Conservation (phyloP, 2,888 invertebrate species). For the Mycogona germanica region DNA sequence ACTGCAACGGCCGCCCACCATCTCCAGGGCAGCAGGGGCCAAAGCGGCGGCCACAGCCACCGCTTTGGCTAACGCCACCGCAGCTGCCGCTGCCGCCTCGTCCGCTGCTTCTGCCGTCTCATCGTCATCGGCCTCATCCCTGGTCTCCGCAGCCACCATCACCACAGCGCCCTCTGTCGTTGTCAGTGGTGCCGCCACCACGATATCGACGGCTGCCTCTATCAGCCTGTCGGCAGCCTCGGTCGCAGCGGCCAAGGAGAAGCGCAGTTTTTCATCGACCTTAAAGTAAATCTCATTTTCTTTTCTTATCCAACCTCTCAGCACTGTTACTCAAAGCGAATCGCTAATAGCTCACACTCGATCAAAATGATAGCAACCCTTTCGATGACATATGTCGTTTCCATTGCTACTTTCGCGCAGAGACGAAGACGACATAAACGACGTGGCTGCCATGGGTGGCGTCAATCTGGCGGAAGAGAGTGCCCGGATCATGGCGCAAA, state of each 20-base stretch:
- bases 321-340: too few species aligned
- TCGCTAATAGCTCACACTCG: background rate
- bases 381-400: conserved; percentile 4
- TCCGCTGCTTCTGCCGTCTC: conserved; percentile 39
- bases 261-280: conserved; percentile 40
- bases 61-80: conserved; percentile 9
- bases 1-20: conserved; percentile 13
- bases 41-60: conserved; percentile 22
- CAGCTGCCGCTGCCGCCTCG: conserved; percentile 35
- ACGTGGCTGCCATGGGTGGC: conserved; percentile 98
- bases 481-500: conserved; percentile 78
- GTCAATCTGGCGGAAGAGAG: conserved; percentile 95
- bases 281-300: conserved; percentile 6
- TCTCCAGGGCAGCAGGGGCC: conserved; percentile 22
- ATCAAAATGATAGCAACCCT: background rate
- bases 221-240: conserved; percentile 13
- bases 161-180: conserved; percentile 34
- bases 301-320: background rate
- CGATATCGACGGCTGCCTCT: conserved; percentile 13
- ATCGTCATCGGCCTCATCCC: conserved; percentile 35
- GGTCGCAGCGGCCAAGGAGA: conserved; percentile 55
- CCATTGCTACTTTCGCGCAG: conserved; percentile 29
- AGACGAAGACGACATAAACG: conserved; percentile 94
- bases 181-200: conserved; percentile 8
- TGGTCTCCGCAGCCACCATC: conserved; percentile 31